phyloP scores from a whole-genome alignment of 2,113 vertebrate species.

The Puntigrus tetrazona region DNA sequence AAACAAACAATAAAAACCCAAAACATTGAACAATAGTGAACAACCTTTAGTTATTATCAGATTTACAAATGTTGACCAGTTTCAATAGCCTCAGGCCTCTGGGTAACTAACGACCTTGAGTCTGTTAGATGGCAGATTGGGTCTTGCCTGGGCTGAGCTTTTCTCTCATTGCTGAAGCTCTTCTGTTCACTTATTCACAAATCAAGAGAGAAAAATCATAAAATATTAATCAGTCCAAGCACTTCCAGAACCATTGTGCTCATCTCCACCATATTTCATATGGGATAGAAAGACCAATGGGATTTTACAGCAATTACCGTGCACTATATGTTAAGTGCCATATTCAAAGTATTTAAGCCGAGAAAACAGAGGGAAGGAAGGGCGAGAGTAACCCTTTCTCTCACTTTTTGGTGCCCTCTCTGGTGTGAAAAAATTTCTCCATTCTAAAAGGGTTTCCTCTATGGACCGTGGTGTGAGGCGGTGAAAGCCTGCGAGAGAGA shows the following conservation, averaged over 20 bases:
- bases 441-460: neutral
- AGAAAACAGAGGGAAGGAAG: neutral
- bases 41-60: neutral
- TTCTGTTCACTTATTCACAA: constrained; percentile 25
- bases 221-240: constrained; percentile 26
- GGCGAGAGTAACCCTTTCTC: neutral
- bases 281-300: constrained; percentile 5
- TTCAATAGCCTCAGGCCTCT: neutral
- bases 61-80: neutral
- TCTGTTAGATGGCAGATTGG: neutral
- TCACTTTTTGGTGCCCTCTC: neutral
- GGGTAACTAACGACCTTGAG: neutral
- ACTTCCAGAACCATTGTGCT: constrained; percentile 1
- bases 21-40: neutral
- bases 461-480: constrained; percentile 13
- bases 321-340: constrained; percentile 29
- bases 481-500: constrained; percentile 14
- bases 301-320: constrained; percentile 33
- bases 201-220: constrained; percentile 38
- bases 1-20: neutral
- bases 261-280: constrained; percentile 22
- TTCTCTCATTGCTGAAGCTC: neutral
- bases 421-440: neutral
- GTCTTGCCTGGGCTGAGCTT: neutral
- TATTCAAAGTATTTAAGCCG: constrained; percentile 26